Evolutionary conservation across 2,797 vertebrate genomes (phyloP), one percentile per base, ranked within the genome.

Genomic region (Muscicapa striata): DNA sequence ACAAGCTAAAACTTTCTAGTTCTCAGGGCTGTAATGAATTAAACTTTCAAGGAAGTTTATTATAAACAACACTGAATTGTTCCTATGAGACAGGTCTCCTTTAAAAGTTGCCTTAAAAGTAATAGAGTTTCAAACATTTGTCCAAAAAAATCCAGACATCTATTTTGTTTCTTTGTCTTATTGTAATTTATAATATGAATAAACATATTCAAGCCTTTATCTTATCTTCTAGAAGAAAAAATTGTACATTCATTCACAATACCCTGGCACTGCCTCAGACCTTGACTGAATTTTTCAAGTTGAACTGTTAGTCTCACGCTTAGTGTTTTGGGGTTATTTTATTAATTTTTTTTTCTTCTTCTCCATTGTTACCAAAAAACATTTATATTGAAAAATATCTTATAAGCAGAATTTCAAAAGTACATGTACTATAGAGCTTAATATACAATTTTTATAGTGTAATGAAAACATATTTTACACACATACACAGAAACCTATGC

Each of bases 361-460:
- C 23, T 23, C 15, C 13, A 14, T 51, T 74, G 13, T 34, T 91
- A 77, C 66, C 10, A 45, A 26, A 23, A 75, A 93, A 68, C 40
- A 94, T 41, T 14, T 90, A 73, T n/a, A 84, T 32, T 68, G 32
- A 69, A 88, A 61, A 87, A 43, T 46, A 59, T 8, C 24, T 34
- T 43, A 32, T 14, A 21, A 36, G 7, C 11, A 73, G 13, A 79
- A 69, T 76, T 85, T 55, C 8, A 62, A 38, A 73, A 21, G 4
- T 45, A 38, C n/a, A 40, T 5, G 26, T 51, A 84, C 73, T 87
- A 59, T 41, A 40, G 11, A 77, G 23, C 30, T 40, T 84, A 84
- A 95, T 61, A 68, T 83, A 70, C 66, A 24, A 77, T 49, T 78
- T 96, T 93, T 89, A 70, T 57, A 93, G 84, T 66, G 54, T 45